These are phyloP conservation scores for Apoda limacodes DNA, from an alignment of 2,888 invertebrate genomes.

Conservation along the genomic window DNA sequence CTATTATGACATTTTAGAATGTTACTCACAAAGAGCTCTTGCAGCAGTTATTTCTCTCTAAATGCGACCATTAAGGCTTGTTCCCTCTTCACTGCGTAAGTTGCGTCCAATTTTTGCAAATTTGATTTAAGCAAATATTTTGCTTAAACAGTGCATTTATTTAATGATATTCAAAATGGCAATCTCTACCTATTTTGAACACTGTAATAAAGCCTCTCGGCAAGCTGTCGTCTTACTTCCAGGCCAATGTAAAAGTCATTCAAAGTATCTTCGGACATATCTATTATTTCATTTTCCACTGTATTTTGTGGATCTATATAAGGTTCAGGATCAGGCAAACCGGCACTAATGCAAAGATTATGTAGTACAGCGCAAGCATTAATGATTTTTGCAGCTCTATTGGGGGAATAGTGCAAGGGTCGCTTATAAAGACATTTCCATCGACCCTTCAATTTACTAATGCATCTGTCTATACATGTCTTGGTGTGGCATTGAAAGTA, in stretches of 20 bases:
- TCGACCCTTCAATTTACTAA: conserved; percentile 35
- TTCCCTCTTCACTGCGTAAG: too few relatives aligned
- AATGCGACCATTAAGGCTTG: too few relatives aligned
- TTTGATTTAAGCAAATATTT: too few relatives aligned
- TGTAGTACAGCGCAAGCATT: conserved; percentile 44
- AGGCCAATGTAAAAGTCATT: conserved; percentile 40
- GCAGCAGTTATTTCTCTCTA: too few relatives aligned
- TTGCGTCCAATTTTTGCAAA: too few relatives aligned
- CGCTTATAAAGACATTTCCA: conserved; percentile 38
- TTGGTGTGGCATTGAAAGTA: conserved; percentile 37
- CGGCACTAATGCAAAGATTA: conserved; percentile 33
- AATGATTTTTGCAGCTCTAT: conserved; percentile 39
- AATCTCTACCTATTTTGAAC: conserved; percentile 25
- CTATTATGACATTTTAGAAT: too few relatives aligned
- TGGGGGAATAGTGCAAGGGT: conserved; percentile 40
- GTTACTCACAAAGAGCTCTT: too few relatives aligned
- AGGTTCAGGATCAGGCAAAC: conserved; percentile 29
- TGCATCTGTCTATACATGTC: conserved; percentile 35
- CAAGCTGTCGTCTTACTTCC: conserved; percentile 37
- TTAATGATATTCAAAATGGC: too few relatives aligned
- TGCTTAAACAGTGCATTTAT: too few relatives aligned
- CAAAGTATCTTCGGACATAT: conserved; percentile 37
- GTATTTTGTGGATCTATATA: conserved; percentile 27
- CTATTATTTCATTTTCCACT: conserved; percentile 31
- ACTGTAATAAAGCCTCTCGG: conserved; percentile 40